Conservation (phyloP, 2,113 vertebrate species). For the Anhinga anhinga region DNA sequence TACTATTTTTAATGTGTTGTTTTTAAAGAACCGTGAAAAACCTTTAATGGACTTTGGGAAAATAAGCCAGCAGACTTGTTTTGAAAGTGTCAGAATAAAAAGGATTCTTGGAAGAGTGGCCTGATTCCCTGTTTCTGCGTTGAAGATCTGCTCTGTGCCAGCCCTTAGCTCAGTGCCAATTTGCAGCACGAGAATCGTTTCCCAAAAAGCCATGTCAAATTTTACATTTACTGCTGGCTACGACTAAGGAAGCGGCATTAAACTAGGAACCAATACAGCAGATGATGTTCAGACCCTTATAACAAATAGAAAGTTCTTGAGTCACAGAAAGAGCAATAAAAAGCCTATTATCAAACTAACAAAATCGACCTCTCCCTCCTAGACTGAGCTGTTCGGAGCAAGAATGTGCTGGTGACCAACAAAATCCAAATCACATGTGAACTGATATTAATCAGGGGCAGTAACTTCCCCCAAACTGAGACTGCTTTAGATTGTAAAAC, state of each 20-base stretch:
- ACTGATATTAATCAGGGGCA: neutral
- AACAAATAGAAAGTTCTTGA: neutral
- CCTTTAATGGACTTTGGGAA: neutral
- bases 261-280: neutral
- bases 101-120: conserved; percentile 32
- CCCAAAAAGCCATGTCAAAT: neutral
- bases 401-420: neutral
- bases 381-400: neutral
- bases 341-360: neutral
- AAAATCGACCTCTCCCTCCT: neutral
- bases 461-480: neutral
- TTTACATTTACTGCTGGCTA: neutral
- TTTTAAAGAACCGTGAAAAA: conserved; percentile 35
- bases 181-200: neutral
- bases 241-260: neutral
- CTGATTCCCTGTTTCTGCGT: neutral
- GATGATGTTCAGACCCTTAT: neutral
- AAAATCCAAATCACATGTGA: neutral
- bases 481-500: neutral
- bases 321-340: neutral
- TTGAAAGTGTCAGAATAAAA: conserved; percentile 41
- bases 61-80: conserved; percentile 49
- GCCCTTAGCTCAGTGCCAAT: neutral
- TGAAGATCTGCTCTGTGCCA: neutral
- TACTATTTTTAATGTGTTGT: conserved; percentile 36